Evolutionary conservation across 2,113 vertebrate genomes (phyloP), one percentile per base, ranked within the genome.

Genomic region (Psilopsiagon aymara): DNA sequence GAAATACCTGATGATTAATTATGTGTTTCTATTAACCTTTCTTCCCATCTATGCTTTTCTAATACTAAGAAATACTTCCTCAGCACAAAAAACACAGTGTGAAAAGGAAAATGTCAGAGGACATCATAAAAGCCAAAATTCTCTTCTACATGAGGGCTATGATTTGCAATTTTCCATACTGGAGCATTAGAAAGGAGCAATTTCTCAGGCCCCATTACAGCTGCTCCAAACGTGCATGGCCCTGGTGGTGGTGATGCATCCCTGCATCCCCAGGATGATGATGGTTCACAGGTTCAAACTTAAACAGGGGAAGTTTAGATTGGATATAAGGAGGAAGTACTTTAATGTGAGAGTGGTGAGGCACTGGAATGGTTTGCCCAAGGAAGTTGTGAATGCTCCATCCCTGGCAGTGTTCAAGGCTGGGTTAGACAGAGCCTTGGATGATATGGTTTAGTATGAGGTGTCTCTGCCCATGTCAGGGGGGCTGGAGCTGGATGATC

Each of bases 161-260:
- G 7, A 5, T 80, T 17, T 44, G 18, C 31, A 28, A 5, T 63
- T 60, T 73, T 31, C 16, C n/a, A 39, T 39, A 24, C 43, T n/a
- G 0, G 0, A 33, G 17, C 24, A 5, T 0, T 31, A 81, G 63
- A 27, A 52, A 57, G 11, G 52, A 79, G 17, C 7, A 0, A 13
- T 43, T 31, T 43, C 68, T 46, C 71, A 28, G 39, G 33, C 13
- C 35, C 23, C 33, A 6, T 10, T 23, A n/a, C 0, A 0, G 41
- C 52, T 64, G 13, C 47, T 66, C 21, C 29, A 15, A 67, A 16
- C 6, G 15, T 0, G 0, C 0, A 0, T 4, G 53, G 62, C 47
- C 10, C n/a, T 37, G 60, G 16, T 21, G 37, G 33, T 14, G 10
- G 33, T 23, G 33, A 23, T 57, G 55, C 55, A 14, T n/a, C 55